Evolutionary conservation across 2,888 invertebrate species (phyloP).

Genomic region (Melipona beecheii): DNA sequence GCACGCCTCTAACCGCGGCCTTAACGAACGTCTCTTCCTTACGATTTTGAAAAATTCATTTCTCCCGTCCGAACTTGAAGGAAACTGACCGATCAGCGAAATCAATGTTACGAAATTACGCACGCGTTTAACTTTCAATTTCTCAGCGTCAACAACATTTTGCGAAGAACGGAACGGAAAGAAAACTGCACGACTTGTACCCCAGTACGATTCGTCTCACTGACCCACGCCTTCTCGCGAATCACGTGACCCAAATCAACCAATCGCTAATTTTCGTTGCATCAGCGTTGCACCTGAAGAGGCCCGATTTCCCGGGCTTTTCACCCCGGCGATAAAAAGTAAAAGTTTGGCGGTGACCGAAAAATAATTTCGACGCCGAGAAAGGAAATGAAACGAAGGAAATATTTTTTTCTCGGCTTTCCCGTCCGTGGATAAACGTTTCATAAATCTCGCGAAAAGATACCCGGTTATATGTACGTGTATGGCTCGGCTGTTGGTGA

Average conservation of each 20-base stretch:
- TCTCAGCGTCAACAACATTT: not conserved
- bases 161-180: not conserved
- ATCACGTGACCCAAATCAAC: too few relatives aligned
- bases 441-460: conserved; percentile 25
- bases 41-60: not conserved
- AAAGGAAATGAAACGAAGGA: not conserved
- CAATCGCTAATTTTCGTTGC: too few relatives aligned
- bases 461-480: not conserved
- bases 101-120: too few relatives aligned
- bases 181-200: not conserved
- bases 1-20: not conserved
- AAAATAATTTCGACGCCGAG: conserved; percentile 14
- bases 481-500: conserved; percentile 8
- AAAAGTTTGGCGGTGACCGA: not conserved
- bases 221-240: too few relatives aligned
- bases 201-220: too few relatives aligned
- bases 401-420: conserved; percentile 22
- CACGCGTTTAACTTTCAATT: not conserved
- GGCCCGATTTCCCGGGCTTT: too few relatives aligned
- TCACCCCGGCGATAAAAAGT: not conserved
- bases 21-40: not conserved
- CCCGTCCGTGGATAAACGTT: conserved; percentile 19
- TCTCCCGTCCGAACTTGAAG: too few relatives aligned
- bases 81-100: too few relatives aligned
- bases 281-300: too few relatives aligned